Evolutionary conservation across 2,113 vertebrate genomes (phyloP).

Genomic region (Tetraodon nigroviridis): DNA sequence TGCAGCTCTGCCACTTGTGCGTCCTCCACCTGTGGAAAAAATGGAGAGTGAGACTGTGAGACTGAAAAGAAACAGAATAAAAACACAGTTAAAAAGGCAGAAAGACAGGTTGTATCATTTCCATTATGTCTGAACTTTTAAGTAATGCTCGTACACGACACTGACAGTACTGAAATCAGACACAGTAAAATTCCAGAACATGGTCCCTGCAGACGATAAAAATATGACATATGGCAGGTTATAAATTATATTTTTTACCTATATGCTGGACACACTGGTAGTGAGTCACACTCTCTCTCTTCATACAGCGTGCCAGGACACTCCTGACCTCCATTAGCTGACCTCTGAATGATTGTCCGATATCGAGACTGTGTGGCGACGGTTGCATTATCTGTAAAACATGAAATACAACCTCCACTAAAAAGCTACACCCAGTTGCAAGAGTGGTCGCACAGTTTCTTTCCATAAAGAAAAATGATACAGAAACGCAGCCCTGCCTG

Average conservation of each 20-base stretch:
- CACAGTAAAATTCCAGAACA: neutral
- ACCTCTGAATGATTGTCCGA: conserved; percentile 82
- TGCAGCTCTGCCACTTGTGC: conserved; percentile 86
- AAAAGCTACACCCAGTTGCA: conserved; percentile 19
- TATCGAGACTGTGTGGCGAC: conserved; percentile 84
- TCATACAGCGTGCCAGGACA: conserved; percentile 95
- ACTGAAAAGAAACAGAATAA: neutral
- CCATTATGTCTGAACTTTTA: neutral
- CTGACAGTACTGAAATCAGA: neutral
- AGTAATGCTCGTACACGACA: neutral
- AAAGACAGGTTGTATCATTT: neutral
- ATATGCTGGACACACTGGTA: conserved; percentile 80
- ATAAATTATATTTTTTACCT: conserved; percentile 74
- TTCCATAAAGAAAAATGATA: too few species aligned
- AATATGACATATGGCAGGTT: neutral
- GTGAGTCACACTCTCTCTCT: conserved; percentile 90
- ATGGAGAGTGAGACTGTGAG: neutral
- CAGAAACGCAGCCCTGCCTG: too few species aligned
- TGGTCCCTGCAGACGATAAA: neutral
- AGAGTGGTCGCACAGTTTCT: conserved; percentile 13
- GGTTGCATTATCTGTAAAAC: conserved; percentile 78
- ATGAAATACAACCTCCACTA: conserved; percentile 40
- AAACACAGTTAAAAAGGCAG: neutral
- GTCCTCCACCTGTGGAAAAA: conserved; percentile 81
- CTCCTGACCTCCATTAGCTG: conserved; percentile 82